Conservation (phyloP, 2,113 vertebrate genomes). For the Scolopax mira region DNA sequence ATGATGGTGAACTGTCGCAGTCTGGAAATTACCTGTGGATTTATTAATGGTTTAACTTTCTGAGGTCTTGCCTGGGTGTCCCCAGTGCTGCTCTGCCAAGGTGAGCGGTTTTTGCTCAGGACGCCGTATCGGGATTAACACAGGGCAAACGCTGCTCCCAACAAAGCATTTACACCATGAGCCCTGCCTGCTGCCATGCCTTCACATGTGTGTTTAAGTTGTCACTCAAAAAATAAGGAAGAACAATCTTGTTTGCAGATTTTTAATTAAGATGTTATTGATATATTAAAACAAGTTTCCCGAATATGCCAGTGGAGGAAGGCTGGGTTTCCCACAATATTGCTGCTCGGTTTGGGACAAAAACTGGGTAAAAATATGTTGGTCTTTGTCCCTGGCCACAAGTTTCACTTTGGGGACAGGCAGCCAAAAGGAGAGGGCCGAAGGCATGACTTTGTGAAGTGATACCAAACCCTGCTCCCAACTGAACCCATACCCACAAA, state of each 20-base stretch:
- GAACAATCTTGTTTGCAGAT: background rate
- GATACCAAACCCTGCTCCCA: background rate
- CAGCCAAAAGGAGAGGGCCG: background rate
- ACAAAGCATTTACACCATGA: background rate
- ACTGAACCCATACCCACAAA: accelerated
- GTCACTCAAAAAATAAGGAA: background rate
- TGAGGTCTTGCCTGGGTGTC: background rate
- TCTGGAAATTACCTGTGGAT: background rate
- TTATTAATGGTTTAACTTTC: background rate
- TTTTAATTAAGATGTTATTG: background rate
- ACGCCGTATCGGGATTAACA: background rate
- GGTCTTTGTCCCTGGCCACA: background rate
- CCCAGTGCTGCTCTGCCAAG: background rate
- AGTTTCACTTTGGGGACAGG: background rate
- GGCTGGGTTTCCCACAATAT: background rate
- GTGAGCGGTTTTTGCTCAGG: background rate
- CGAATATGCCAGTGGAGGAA: background rate
- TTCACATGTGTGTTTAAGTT: background rate
- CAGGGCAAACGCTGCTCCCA: background rate
- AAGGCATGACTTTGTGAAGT: background rate
- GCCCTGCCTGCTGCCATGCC: background rate
- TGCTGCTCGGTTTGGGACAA: background rate
- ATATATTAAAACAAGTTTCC: background rate
- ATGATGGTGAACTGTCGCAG: accelerated
- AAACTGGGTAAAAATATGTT: background rate